Percentiles rank a stretch among this genome's conserved stretches.
These are phyloP conservation scores for Isurus oxyrinchus DNA, from an alignment of 2,113 vertebrate genomes.

Conservation along the genomic window DNA sequence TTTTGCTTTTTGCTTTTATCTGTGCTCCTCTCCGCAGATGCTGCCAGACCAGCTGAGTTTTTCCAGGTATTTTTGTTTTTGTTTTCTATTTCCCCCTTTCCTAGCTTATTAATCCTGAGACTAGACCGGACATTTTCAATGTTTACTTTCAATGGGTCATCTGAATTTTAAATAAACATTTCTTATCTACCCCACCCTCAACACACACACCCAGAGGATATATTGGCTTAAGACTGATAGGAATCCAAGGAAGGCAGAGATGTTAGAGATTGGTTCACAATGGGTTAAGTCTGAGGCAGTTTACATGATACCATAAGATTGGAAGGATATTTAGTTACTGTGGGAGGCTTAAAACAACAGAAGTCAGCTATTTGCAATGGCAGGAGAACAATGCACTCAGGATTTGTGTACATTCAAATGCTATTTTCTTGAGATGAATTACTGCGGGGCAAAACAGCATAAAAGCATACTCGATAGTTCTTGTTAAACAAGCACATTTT, in stretches of 20 bases:
- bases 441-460: conserved; percentile 69
- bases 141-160: neutral
- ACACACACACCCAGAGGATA: neutral
- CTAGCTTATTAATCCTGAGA: neutral
- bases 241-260: neutral
- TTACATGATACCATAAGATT: conserved; percentile 53
- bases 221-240: no score
- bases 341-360: conserved; percentile 68
- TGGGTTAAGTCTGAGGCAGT: conserved; percentile 11
- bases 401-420: conserved; percentile 66
- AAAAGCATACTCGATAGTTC: conserved; percentile 71
- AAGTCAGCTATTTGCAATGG: conserved; percentile 72
- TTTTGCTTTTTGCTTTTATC: no score
- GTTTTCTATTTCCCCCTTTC: neutral
- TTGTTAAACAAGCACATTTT: conserved; percentile 81
- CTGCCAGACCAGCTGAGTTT: no score
- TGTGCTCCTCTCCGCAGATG: no score
- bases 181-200: neutral
- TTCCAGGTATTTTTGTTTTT: no score
- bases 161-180: neutral
- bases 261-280: neutral
- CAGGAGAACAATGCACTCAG: conserved; percentile 64
- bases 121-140: neutral
- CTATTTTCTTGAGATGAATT: conserved; percentile 74
- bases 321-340: conserved; percentile 72